Conservation (phyloP, 2,888 invertebrate species). For the Conops quadrifasciatus region DNA sequence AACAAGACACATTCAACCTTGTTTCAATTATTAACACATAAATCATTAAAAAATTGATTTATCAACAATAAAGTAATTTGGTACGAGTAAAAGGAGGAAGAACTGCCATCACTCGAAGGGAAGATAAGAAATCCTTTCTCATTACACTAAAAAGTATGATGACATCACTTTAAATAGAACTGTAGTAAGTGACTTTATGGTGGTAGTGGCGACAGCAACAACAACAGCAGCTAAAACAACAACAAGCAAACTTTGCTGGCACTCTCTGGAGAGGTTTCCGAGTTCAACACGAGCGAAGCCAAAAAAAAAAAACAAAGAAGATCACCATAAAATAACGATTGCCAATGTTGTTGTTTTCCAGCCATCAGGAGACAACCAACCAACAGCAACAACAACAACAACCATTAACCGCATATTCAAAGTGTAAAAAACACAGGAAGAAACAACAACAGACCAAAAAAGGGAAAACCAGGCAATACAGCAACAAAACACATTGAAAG, state of each 20-base stretch:
- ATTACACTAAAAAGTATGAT: constrained; percentile 40
- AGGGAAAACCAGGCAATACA: constrained; percentile 19
- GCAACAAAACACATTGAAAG: constrained; percentile 39
- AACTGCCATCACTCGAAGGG: neutral
- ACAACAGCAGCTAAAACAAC: too few species aligned
- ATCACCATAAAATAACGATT: constrained; percentile 17
- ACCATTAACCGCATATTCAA: constrained; percentile 3
- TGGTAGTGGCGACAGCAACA: constrained; percentile 4
- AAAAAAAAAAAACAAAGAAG: too few species aligned
- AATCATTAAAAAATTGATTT: constrained; percentile 50
- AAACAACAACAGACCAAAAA: constrained; percentile 38
- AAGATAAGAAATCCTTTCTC: constrained; percentile 40
- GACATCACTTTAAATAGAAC: constrained; percentile 47
- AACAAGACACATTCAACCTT: constrained; percentile 39
- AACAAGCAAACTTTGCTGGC: constrained; percentile 37
- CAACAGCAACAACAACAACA: constrained; percentile 11
- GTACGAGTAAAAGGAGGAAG: too few species aligned
- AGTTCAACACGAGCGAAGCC: neutral
- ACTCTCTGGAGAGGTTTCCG: constrained; percentile 17
- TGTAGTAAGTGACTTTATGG: constrained; percentile 39
- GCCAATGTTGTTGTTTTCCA: too few species aligned
- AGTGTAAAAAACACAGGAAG: constrained; percentile 27
- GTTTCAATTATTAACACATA: constrained; percentile 50
- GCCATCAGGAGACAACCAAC: constrained; percentile 18
- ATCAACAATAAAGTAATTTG: constrained; percentile 44